phyloP scores from a whole-genome alignment of 2,888 invertebrate species.

The Microctonus brassicae region DNA sequence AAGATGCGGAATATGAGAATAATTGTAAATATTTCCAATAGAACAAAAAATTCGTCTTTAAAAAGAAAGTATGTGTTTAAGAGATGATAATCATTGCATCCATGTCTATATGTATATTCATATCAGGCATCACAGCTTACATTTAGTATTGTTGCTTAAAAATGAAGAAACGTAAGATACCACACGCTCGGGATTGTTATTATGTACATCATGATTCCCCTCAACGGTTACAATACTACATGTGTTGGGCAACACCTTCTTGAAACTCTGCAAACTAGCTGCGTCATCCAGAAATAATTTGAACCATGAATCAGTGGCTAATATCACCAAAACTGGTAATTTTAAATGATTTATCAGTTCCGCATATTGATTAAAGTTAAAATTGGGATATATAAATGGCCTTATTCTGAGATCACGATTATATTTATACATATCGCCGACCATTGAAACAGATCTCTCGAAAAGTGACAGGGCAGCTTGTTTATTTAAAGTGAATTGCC shows the following conservation, averaged over 20 bases:
- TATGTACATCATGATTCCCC: conserved; percentile 77
- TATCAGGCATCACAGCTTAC: conserved; percentile 54
- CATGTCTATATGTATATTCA: not conserved
- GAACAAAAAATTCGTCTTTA: too few species aligned
- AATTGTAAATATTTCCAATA: too few species aligned
- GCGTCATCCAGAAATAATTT: not conserved
- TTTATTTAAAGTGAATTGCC: conserved; percentile 65
- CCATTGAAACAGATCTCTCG: conserved; percentile 68
- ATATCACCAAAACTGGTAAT: conserved; percentile 43
- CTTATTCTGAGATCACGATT: conserved; percentile 74
- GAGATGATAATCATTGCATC: too few species aligned
- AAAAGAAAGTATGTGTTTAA: too few species aligned
- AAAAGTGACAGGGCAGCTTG: conserved; percentile 71
- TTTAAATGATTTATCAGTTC: conserved; percentile 37
- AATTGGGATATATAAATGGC: conserved; percentile 59
- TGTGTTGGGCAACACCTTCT: conserved; percentile 32
- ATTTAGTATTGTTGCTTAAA: conserved; percentile 54
- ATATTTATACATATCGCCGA: conserved; percentile 71
- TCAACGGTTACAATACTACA: conserved; percentile 65
- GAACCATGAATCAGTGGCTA: conserved; percentile 38
- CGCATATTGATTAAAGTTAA: conserved; percentile 33
- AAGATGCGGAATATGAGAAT: too few species aligned
- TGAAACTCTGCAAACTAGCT: not conserved
- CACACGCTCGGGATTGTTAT: conserved; percentile 73
- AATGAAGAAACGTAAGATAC: conserved; percentile 72